Conservation (phyloP, 1,140 invertebrate species). For the Mactra quadrangularis region DNA sequence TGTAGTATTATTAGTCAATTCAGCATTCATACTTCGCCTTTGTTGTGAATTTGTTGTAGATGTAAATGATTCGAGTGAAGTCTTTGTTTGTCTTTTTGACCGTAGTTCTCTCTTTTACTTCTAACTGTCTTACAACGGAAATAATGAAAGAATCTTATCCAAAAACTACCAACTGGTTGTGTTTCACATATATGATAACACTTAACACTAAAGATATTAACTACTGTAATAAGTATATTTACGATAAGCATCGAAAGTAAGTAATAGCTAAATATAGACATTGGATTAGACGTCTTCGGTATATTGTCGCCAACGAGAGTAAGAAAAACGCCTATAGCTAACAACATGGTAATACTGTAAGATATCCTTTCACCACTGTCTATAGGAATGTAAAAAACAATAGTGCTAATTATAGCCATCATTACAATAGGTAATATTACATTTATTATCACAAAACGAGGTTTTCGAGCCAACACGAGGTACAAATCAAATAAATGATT, state of each 20-base stretch:
- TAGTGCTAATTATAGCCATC: background rate
- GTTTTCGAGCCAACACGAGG: constrained; percentile 6
- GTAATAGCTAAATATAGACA: background rate
- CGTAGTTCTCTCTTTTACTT: too few species aligned
- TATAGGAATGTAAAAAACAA: constrained; percentile 52
- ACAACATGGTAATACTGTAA: constrained; percentile 44
- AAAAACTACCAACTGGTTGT: too few species aligned
- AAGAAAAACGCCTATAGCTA: constrained; percentile 35
- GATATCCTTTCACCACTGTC: constrained; percentile 47
- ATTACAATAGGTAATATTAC: constrained; percentile 41
- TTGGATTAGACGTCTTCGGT: constrained; percentile 39
- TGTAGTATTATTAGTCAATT: too few species aligned
- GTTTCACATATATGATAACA: background rate
- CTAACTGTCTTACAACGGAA: too few species aligned
- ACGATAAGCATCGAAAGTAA: background rate
- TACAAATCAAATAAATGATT: background rate
- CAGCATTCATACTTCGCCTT: too few species aligned
- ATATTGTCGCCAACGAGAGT: constrained; percentile 37
- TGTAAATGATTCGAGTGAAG: too few species aligned
- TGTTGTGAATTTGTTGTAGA: too few species aligned
- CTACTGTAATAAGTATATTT: background rate
- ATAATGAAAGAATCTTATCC: too few species aligned
- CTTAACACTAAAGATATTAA: background rate
- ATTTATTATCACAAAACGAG: constrained; percentile 33
- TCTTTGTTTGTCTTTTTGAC: too few species aligned